These are phyloP conservation scores for Campoletis raptor DNA, from an alignment of 2,888 invertebrate species.

Conservation along the genomic window DNA sequence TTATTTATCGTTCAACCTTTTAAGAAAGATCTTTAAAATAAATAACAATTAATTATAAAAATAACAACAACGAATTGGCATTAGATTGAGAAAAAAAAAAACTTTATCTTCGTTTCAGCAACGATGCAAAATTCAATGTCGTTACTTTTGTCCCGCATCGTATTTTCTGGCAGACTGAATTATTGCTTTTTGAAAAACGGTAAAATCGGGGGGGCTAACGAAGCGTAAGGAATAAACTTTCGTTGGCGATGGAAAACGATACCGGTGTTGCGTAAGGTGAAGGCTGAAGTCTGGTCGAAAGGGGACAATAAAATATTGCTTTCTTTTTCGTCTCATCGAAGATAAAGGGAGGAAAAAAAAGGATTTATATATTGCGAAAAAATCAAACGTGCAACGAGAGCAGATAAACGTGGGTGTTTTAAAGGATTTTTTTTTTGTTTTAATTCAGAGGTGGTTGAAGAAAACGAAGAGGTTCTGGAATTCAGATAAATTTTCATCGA, in stretches of 20 bases:
- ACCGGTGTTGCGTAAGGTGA: constrained; percentile 1
- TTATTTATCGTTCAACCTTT: not conserved
- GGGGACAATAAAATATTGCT: not conserved
- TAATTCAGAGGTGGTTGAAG: not conserved
- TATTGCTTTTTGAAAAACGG: not conserved
- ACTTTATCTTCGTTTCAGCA: not conserved
- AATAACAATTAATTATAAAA: not conserved
- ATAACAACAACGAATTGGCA: not conserved
- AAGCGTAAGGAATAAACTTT: constrained; percentile 25
- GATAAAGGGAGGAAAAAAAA: not conserved
- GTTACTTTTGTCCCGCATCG: not conserved
- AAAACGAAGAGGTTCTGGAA: constrained; percentile 17
- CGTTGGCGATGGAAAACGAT: not conserved
- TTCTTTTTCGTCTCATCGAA: not conserved
- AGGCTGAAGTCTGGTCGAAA: constrained; percentile 8
- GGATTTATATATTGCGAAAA: not conserved
- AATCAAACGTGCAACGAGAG: not conserved
- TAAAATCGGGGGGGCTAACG: constrained; percentile 19
- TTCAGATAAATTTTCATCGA: constrained; percentile 20
- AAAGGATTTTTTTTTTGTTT: constrained; percentile 20
- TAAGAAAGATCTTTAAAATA: not conserved
- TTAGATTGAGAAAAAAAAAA: not conserved
- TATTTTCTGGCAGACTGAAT: constrained; percentile 26
- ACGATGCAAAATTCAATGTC: not conserved
- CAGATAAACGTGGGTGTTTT: constrained; percentile 1